Percentiles rank a stretch among this genome's conserved stretches.
Conservation (phyloP, 2,113 vertebrate species). For the Megalops atlanticus region DNA sequence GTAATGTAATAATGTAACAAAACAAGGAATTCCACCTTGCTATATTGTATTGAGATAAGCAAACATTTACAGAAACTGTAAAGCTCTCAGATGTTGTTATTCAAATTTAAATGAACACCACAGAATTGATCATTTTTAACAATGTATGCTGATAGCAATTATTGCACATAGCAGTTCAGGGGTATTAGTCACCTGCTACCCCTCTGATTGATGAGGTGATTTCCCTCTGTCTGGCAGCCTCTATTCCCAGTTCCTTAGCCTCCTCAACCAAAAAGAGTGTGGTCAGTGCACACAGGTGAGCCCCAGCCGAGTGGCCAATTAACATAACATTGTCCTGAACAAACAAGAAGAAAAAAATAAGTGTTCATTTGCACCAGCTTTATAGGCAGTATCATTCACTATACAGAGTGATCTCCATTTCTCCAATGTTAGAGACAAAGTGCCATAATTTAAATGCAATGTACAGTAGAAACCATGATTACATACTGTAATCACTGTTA, state of each 20-base stretch:
- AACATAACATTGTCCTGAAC: constrained; percentile 66
- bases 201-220: constrained; percentile 56
- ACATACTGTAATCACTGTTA: background rate
- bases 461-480: background rate
- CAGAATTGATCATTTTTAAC: too few species aligned
- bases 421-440: background rate
- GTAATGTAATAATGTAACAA: too few species aligned
- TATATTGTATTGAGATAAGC: too few species aligned
- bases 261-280: constrained; percentile 63
- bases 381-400: background rate
- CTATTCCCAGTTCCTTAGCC: constrained; percentile 62
- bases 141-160: too few species aligned
- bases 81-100: too few species aligned
- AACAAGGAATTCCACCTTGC: too few species aligned
- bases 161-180: background rate
- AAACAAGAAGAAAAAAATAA: constrained; percentile 18
- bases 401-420: background rate
- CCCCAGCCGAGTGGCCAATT: constrained; percentile 72
- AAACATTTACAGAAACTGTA: too few species aligned
- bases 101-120: too few species aligned
- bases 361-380: background rate
- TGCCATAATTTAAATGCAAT: background rate
- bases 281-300: constrained; percentile 66
- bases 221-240: constrained; percentile 51
- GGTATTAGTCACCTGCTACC: constrained; percentile 54